Evolutionary conservation across 2,797 vertebrate genomes (phyloP).

Genomic region (Squalus acanthias): DNA sequence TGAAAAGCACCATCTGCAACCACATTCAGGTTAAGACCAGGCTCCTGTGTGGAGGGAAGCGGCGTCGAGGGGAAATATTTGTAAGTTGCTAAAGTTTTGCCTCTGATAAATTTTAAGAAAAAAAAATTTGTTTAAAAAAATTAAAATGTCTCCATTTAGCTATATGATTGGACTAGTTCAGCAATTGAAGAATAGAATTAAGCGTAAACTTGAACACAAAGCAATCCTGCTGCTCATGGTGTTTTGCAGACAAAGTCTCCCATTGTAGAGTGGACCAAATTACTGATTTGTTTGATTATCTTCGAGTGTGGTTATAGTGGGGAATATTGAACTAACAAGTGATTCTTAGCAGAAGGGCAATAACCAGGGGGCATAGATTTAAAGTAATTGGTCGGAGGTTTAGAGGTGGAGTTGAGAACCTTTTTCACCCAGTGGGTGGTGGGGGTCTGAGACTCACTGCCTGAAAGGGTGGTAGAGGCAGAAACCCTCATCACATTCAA

Average conservation of each 20-base stretch:
- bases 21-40: not conserved
- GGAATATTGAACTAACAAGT: not conserved
- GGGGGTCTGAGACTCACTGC: too few relatives aligned
- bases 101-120: not conserved
- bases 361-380: too few relatives aligned
- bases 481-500: too few relatives aligned
- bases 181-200: not conserved
- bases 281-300: not conserved
- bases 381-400: too few relatives aligned
- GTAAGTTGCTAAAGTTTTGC: not conserved
- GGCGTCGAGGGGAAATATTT: not conserved
- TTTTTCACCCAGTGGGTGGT: too few relatives aligned
- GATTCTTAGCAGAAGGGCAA: too few relatives aligned
- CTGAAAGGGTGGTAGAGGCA: too few relatives aligned
- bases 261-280: not conserved
- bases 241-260: too few relatives aligned
- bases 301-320: not conserved
- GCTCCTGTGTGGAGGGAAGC: too few relatives aligned
- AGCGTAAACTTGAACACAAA: not conserved
- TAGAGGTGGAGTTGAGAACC: too few relatives aligned
- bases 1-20: not conserved
- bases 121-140: too few relatives aligned
- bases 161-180: not conserved
- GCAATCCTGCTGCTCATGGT: too few relatives aligned
- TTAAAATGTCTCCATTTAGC: not conserved